Evolutionary conservation across 1,140 invertebrate species (phyloP), one percentile per base, ranked within the genome.

Genomic region (Drosophila kohkoa): DNA sequence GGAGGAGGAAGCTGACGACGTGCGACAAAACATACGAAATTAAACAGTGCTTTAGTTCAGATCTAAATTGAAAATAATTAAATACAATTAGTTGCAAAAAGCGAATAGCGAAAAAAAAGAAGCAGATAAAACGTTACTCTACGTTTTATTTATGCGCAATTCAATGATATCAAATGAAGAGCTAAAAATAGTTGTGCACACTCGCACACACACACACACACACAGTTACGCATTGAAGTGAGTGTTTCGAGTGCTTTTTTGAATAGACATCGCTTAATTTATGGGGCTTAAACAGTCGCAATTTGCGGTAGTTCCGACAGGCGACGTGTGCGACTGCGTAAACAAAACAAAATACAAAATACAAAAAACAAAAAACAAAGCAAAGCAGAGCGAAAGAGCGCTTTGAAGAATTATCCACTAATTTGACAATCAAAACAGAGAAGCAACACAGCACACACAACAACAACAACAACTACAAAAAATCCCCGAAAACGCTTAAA

Each of bases 21-120:
- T 66, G 35, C 25, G 30, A 43, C 15, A 57, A 46, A 25, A 58
- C 45, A 54, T 57, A 41, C 46, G 13, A 55, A 62, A 68, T 75
- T 64, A 63, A 79, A 43, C 77, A 69, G 32, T 58, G 60, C 76
- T 64, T 79, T 79, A 76, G 64, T 76, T 68, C 49, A 45, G 15
- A 48, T 30, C 82, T 88, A 67, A 87, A 83, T 87, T 87, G 58
- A 65, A 73, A 83, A 80, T 83, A 87, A 82, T 82, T 79, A 88
- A 88, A 66, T 72, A 82, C 77, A 88, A 82, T 87, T 87, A 88
- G 79, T 77, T 32, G 48, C 11, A 54, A 55, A n/a, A 69, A 60
- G 32, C 32, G 32, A 32, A 32, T 8, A 32, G 30, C n/a, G 7
- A 7, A 32, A 8, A 32, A 8, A 32, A 8, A 32, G 48, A 60